phyloP scores from a whole-genome alignment of 2,888 invertebrate species.

The Conchocele bisecta region DNA sequence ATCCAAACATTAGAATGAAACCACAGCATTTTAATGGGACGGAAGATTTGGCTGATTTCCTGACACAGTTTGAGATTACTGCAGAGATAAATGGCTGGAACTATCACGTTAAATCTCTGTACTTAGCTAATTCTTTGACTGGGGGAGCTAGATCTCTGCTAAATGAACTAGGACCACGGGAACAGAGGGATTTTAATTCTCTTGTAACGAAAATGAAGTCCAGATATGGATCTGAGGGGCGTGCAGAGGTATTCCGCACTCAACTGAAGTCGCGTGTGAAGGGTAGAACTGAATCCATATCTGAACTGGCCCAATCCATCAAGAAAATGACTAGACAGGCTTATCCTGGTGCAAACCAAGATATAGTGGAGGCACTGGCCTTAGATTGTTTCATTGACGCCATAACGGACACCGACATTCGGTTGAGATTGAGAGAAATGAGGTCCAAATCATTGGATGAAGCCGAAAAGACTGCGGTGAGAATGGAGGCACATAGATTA shows the following conservation, averaged over 20 bases:
- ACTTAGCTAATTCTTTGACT: constrained; percentile 45
- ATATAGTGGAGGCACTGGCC: constrained; percentile 26
- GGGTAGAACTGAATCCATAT: constrained; percentile 30
- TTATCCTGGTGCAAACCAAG: constrained; percentile 22
- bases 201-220: constrained; percentile 29
- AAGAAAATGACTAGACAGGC: constrained; percentile 40
- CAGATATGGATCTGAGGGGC: constrained; percentile 38
- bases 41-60: constrained; percentile 46
- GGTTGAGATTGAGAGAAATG: constrained; percentile 28
- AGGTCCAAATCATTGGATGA: constrained; percentile 27
- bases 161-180: constrained; percentile 23
- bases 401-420: constrained; percentile 37
- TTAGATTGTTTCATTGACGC: constrained; percentile 43
- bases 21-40: constrained; percentile 44
- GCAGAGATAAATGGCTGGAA: constrained; percentile 82
- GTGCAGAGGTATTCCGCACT: constrained; percentile 44
- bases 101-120: constrained; percentile 32
- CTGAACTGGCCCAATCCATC: constrained; percentile 50
- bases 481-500: constrained; percentile 30
- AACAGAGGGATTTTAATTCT: constrained; percentile 30
- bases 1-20: constrained; percentile 11
- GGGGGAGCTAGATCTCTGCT: constrained; percentile 35
- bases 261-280: constrained; percentile 23
- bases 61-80: constrained; percentile 50
- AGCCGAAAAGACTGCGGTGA: constrained; percentile 33